Percentiles rank a stretch among this genome's conserved stretches.
These are phyloP conservation scores for Echinops telfairi DNA, from an alignment of 2,113 vertebrate species.

Conservation along the genomic window DNA sequence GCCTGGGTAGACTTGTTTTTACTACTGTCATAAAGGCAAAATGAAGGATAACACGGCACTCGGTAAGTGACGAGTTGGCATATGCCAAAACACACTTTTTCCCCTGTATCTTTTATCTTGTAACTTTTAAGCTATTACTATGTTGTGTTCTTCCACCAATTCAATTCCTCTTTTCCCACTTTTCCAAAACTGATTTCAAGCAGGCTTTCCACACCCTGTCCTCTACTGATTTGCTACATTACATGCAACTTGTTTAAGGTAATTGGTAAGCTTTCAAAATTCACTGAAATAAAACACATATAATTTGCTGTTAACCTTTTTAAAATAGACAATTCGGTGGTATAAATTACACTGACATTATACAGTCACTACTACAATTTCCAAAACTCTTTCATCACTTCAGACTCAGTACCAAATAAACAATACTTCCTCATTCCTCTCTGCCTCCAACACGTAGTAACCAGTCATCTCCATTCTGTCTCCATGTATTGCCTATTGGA, in stretches of 20 bases:
- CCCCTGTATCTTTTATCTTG: neutral
- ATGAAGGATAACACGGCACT: too few species aligned
- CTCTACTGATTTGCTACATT: neutral
- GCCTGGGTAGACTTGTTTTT: too few species aligned
- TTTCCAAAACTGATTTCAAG: neutral
- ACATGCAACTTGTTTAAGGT: neutral
- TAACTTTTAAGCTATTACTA: neutral
- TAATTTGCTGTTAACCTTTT: neutral
- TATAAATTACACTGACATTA: neutral
- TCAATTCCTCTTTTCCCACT: neutral
- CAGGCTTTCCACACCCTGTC: neutral
- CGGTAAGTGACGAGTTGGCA: too few species aligned
- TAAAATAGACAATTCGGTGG: neutral
- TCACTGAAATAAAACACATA: neutral
- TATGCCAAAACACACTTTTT: neutral
- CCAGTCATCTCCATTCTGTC: neutral
- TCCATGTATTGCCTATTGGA: neutral
- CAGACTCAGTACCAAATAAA: neutral
- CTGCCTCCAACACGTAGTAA: neutral
- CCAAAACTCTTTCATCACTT: neutral
- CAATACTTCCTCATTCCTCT: neutral
- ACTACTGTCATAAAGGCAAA: too few species aligned
- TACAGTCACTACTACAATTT: neutral
- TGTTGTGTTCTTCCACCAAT: neutral
- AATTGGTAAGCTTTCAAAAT: neutral